phyloP scores from a whole-genome alignment of 2,113 vertebrate genomes.

The Garra rufa region DNA sequence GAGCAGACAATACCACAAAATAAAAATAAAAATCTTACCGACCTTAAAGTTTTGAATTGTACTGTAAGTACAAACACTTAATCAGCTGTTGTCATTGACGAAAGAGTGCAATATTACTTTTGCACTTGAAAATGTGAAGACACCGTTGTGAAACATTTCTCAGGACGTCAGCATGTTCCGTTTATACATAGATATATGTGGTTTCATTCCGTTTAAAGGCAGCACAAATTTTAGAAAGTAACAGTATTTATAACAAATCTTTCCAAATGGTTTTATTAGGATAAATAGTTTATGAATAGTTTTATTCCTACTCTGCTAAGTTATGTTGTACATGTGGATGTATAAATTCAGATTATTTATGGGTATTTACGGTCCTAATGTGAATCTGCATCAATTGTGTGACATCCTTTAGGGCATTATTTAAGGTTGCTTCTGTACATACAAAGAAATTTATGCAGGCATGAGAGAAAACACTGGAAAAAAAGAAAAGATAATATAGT shows the following conservation, averaged over 20 bases:
- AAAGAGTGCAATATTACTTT: constrained; percentile 52
- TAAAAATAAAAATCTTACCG: background rate
- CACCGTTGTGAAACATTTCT: constrained; percentile 54
- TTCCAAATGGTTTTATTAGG: constrained; percentile 14
- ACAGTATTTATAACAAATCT: constrained; percentile 44
- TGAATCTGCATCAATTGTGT: constrained; percentile 26
- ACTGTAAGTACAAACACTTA: background rate
- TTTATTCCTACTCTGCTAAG: constrained; percentile 33
- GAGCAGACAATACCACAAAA: background rate
- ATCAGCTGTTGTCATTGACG: constrained; percentile 2
- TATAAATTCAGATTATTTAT: constrained; percentile 21
- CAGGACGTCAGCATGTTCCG: constrained; percentile 61
- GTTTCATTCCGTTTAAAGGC: constrained; percentile 53
- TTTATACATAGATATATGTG: constrained; percentile 31
- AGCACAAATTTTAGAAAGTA: constrained; percentile 47
- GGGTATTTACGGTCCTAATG: background rate
- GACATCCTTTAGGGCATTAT: constrained; percentile 46
- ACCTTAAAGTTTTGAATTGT: constrained; percentile 19
- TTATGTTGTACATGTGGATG: constrained; percentile 30
- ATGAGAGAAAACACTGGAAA: constrained; percentile 26
- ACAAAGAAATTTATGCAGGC: constrained; percentile 21
- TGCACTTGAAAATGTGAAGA: constrained; percentile 25
- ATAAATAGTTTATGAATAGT: background rate
- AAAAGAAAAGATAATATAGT: constrained; percentile 11
- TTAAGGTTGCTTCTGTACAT: constrained; percentile 48